Conservation (phyloP, 2,888 invertebrate species). For the Rugalucina vietnamica region DNA sequence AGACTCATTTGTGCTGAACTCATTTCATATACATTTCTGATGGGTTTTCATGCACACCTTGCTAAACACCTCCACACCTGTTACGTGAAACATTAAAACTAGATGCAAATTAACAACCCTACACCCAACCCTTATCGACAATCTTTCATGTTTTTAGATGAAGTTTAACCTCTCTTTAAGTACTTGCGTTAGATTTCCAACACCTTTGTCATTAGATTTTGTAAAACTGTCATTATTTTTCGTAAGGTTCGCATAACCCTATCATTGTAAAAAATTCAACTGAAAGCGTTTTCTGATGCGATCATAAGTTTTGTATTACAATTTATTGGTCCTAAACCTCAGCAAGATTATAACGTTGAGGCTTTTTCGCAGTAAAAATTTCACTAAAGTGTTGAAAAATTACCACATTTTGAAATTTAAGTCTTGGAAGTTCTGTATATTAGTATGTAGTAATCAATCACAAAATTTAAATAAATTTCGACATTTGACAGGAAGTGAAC, state of each 20-base stretch:
- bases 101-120: slow-evolving; percentile 49
- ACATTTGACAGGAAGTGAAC: slow-evolving; percentile 1
- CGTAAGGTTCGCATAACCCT: not conserved
- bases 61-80: too few relatives aligned
- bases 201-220: not conserved
- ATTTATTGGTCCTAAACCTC: not conserved
- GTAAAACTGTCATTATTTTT: not conserved
- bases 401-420: not conserved
- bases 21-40: too few relatives aligned
- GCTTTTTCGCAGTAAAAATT: not conserved
- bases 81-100: not conserved
- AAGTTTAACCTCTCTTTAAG: slow-evolving; percentile 11
- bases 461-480: not conserved
- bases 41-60: too few relatives aligned
- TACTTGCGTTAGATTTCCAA: slow-evolving; percentile 11
- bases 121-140: slow-evolving; percentile 53
- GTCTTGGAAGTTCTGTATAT: not conserved
- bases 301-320: not conserved
- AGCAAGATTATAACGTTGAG: not conserved
- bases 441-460: slow-evolving; percentile 1
- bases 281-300: not conserved
- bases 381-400: not conserved
- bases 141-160: slow-evolving; percentile 46
- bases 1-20: too few relatives aligned
- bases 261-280: slow-evolving; percentile 7